A percentile compares a stretch with the other conserved stretches of the same genome.
Conservation (phyloP, 2,888 invertebrate genomes). For the Dryobota labecula region DNA sequence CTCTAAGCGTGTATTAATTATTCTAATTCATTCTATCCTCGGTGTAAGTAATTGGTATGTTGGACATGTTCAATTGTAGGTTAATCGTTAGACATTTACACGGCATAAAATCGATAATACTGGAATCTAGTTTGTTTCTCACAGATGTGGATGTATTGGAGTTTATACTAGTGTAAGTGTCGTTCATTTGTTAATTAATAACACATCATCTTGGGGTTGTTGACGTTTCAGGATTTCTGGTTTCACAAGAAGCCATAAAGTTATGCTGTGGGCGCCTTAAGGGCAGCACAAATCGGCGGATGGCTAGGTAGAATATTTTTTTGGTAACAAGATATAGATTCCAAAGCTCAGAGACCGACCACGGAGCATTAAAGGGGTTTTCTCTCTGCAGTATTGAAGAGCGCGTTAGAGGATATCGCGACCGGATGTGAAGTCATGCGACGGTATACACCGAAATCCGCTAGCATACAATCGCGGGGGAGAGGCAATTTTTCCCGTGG, state of each 20-base stretch:
- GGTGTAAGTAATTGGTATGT: slow-evolving; percentile 42
- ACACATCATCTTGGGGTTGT: no score
- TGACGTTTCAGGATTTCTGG: not conserved
- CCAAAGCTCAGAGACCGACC: no score
- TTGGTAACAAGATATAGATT: no score
- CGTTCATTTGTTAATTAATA: not conserved
- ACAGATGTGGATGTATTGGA: slow-evolving; percentile 3
- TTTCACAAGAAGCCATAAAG: not conserved
- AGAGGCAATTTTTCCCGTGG: no score
- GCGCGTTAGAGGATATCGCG: no score
- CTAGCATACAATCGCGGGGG: no score
- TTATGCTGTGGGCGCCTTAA: not conserved
- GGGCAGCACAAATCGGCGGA: no score
- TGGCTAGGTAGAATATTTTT: no score
- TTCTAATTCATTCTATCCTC: slow-evolving; percentile 48
- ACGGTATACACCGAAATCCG: no score
- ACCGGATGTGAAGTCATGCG: no score
- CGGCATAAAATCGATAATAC: slow-evolving; percentile 55
- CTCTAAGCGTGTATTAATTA: slow-evolving; percentile 45
- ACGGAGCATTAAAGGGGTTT: no score
- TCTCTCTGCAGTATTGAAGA: no score
- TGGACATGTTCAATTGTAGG: slow-evolving; percentile 48
- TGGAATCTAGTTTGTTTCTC: slow-evolving; percentile 31
- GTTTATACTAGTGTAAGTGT: not conserved
- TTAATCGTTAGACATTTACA: slow-evolving; percentile 39